Evolutionary conservation across 1,140 invertebrate species (phyloP).

Genomic region (Gonatopus flavifemur): DNA sequence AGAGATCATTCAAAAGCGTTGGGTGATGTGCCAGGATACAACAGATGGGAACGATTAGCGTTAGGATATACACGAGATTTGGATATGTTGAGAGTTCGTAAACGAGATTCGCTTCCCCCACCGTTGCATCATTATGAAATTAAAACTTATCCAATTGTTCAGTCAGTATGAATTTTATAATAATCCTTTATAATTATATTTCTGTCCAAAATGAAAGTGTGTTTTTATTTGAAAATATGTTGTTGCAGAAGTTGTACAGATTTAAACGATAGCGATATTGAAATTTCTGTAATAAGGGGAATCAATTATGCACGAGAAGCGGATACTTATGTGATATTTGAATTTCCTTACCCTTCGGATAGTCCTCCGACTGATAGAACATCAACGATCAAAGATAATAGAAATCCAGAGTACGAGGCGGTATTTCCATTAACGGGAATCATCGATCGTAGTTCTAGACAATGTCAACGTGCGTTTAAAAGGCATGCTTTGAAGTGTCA

Average conservation of each 20-base stretch:
- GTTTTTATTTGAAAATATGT: no score
- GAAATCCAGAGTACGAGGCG: slow-evolving; percentile 87
- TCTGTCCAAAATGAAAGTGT: slow-evolving; percentile 6
- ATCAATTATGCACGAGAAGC: slow-evolving; percentile 89
- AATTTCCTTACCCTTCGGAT: slow-evolving; percentile 91
- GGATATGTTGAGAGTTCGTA: slow-evolving; percentile 75
- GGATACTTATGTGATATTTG: slow-evolving; percentile 92
- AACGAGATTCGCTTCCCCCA: slow-evolving; percentile 62
- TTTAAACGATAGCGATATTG: slow-evolving; percentile 86
- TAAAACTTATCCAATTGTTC: slow-evolving; percentile 84
- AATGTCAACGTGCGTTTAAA: slow-evolving; percentile 84
- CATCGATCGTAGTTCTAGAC: slow-evolving; percentile 77
- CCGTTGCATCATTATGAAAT: slow-evolving; percentile 95
- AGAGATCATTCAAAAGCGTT: slow-evolving; percentile 88
- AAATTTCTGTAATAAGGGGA: slow-evolving; percentile 83
- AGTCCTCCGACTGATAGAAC: slow-evolving; percentile 77
- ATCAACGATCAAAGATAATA: slow-evolving; percentile 76
- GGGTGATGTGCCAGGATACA: slow-evolving; percentile 89
- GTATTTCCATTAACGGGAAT: slow-evolving; percentile 69
- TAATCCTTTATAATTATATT: slow-evolving; percentile 10
- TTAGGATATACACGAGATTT: slow-evolving; percentile 85
- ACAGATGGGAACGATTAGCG: slow-evolving; percentile 86
- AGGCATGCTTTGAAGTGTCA: slow-evolving; percentile 87
- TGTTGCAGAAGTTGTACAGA: slow-evolving; percentile 80
- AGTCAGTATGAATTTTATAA: slow-evolving; percentile 61